Evolutionary conservation across 2,797 vertebrate species (phyloP), one percentile per base, ranked within the genome.

Genomic region (Miichthys miiuy): DNA sequence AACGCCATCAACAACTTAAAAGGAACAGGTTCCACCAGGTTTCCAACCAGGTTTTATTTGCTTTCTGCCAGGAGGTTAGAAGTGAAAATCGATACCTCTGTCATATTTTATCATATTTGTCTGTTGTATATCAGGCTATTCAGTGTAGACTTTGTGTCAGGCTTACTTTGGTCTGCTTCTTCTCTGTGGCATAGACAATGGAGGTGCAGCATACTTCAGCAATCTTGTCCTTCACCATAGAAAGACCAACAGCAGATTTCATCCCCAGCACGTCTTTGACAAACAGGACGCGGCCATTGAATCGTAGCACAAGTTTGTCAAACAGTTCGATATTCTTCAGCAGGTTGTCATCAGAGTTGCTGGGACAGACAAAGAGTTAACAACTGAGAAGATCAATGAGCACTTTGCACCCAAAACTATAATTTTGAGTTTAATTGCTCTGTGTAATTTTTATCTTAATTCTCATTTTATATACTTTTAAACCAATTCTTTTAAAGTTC

Each of bases 211-310:
- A 99, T 20, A 99, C 98, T 86, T 99, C 98, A 0, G 98, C 98
- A 0, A 99, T 96, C 94, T 99, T 99, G 96, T 20, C 98, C 98
- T 93, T 99, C 98, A 0, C 98, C 98, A 0, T 99, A 99, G 67
- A 99, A 99, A 5, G 98, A 99, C 98, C 98, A 99, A 90, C 98
- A 99, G 96, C 98, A 99, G 93, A 99, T 99, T 90, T 99, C 98
- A 0, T 99, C 98, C 2, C 98, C 98, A 0, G 97, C 68, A 99
- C 98, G 0, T 99, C 98, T 83, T 99, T 99, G 68, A 99, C 99
- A 79, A 99, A 99, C 1, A 99, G 96, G 75, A 99, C 98, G 0
- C 98, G n/a, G 21, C 98, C 98, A 0, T 99, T 99, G 77, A 99
- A 99, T 64, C 98, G 93, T 79, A 99, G 92, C 0, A 98, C 99